Evolutionary conservation across 2,113 vertebrate species (phyloP).

Genomic region (Anguilla rostrata): DNA sequence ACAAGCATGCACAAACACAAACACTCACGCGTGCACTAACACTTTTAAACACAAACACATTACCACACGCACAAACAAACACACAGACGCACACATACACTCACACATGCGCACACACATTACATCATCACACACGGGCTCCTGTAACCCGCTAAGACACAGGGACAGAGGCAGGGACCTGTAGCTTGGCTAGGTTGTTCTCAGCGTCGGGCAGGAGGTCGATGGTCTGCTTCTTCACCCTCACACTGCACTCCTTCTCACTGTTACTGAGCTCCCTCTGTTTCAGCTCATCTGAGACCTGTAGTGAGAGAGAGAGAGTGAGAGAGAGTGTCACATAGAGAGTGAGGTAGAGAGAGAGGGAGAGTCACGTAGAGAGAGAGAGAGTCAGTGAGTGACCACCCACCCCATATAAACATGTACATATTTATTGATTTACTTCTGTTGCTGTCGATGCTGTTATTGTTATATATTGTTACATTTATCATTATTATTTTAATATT

Average conservation of each 20-base stretch:
- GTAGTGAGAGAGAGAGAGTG: conserved; percentile 8
- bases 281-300: conserved; percentile 76
- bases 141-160: background rate
- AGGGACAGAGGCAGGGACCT: conserved; percentile 62
- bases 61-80: background rate
- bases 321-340: background rate
- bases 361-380: too few species aligned
- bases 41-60: background rate
- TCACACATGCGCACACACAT: background rate
- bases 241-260: conserved; percentile 68
- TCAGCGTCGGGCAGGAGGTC: conserved; percentile 78
- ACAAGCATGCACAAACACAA: background rate
- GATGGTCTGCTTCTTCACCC: conserved; percentile 76
- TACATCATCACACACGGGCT: background rate
- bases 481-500: too few species aligned
- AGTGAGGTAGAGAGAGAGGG: too few species aligned
- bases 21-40: too few species aligned
- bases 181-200: conserved; percentile 77
- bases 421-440: too few species aligned
- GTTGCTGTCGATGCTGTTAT: too few species aligned
- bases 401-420: too few species aligned
- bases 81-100: background rate
- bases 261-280: conserved; percentile 63
- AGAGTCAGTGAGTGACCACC: too few species aligned
- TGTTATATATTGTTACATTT: too few species aligned